Evolutionary conservation across 2,113 vertebrate genomes (phyloP), one percentile per base, ranked within the genome.

Genomic region (Ochotona curzoniae): DNA sequence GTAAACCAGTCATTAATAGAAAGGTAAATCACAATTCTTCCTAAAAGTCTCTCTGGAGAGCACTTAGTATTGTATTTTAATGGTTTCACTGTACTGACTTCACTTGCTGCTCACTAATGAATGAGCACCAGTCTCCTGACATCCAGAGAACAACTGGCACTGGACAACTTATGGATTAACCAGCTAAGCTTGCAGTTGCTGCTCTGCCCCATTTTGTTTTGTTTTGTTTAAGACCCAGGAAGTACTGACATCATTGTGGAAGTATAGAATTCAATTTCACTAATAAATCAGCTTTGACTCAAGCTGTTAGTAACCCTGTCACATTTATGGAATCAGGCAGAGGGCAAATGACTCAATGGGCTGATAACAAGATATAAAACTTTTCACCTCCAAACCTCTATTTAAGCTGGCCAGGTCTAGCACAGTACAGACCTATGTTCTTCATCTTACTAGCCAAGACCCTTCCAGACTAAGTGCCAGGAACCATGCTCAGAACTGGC

Each of bases 161-260:
- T 18, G 20, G 23, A 93, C 83, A 87, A 90, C 30, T 60, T 91
- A 91, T 69, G 93, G 93, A 94, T 95, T 95, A 94, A 11, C 44
- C 75, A 67, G 96, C 80, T 38, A 85, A 95, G 90, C 90, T 88
- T 84, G 95, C 93, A 96, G 96, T 89, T 94, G 21, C 23, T 92
- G 21, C 49, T 95, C 61, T 70, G 80, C 86, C 25, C 26, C 47
- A 4, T 74, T 70, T 20, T 30, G 26, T 84, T 69, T 47, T 73
- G 30, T 82, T 69, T 82, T 93, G 92, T 85, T 93, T 80, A 95
- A 92, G 70, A 92, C 73, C 49, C 93, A 87, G 95, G 95, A 96
- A 93, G 32, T 83, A 69, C 91, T 95, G 78, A 74, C 23, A 78
- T 93, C 94, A 87, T 91, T 91, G 70, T 25, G 87, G 90, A 93